A percentile compares a stretch with the other conserved stretches of the same genome.
phyloP scores from a whole-genome alignment of 2,113 vertebrate genomes.

The Tringa solitaria region DNA sequence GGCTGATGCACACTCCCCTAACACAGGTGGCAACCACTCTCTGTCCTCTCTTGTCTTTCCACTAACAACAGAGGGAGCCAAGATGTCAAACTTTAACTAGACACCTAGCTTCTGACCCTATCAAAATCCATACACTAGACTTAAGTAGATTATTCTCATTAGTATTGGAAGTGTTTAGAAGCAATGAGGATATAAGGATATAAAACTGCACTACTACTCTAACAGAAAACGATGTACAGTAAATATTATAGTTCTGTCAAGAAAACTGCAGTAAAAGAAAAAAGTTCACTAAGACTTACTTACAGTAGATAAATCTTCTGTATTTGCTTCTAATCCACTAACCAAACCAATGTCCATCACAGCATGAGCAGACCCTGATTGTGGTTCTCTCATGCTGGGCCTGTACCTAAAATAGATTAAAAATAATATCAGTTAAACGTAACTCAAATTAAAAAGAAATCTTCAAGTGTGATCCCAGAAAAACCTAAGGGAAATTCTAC shows the following conservation, averaged over 20 bases:
- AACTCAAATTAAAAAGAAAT: neutral
- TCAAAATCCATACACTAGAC: neutral
- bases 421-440: neutral
- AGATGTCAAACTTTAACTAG: neutral
- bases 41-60: neutral
- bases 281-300: slow-evolving; percentile 34
- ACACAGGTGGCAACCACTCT: neutral
- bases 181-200: neutral
- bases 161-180: neutral
- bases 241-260: neutral
- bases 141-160: neutral
- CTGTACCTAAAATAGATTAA: slow-evolving; percentile 77
- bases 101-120: neutral
- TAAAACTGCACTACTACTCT: neutral
- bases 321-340: slow-evolving; percentile 78
- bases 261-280: neutral
- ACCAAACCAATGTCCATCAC: slow-evolving; percentile 91
- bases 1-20: neutral
- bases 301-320: slow-evolving; percentile 84
- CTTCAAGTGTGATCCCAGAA: neutral
- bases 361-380: slow-evolving; percentile 75
- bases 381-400: slow-evolving; percentile 61
- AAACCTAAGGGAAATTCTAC: neutral
- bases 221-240: neutral
- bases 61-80: neutral